Percentiles rank a stretch among this genome's conserved stretches.
phyloP scores from a whole-genome alignment of 2,113 vertebrate species.

The Scophthalmus maximus region DNA sequence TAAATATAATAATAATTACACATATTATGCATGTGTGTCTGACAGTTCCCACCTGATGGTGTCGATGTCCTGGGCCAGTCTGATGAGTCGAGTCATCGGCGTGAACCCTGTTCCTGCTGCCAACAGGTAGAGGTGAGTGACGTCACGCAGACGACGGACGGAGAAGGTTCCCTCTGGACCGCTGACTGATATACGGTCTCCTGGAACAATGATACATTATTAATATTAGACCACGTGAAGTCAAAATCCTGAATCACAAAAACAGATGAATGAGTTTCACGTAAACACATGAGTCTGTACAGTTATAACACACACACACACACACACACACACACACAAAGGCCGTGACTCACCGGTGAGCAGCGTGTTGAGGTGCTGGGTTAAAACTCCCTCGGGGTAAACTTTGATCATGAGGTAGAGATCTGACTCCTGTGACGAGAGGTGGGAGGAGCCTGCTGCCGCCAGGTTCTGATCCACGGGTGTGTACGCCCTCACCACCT shows the following conservation, averaged over 20 bases:
- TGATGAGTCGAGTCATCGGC: slow-evolving; percentile 92
- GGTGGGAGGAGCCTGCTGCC: slow-evolving; percentile 64
- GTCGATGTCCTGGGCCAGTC: slow-evolving; percentile 73
- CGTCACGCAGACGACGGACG: slow-evolving; percentile 79
- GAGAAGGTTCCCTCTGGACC: slow-evolving; percentile 90
- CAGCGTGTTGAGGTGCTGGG: slow-evolving; percentile 86
- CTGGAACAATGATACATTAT: no score
- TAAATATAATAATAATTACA: no score
- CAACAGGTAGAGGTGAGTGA: slow-evolving; percentile 90
- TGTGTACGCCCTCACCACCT: slow-evolving; percentile 94
- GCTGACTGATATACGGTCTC: slow-evolving; percentile 87
- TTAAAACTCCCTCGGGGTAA: slow-evolving; percentile 89
- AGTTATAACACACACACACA: background rate
- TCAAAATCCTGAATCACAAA: no score
- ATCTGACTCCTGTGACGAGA: slow-evolving; percentile 53
- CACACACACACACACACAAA: background rate
- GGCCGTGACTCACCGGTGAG: slow-evolving; percentile 82
- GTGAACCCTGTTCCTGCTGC: slow-evolving; percentile 97
- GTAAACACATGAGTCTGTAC: no score
- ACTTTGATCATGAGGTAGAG: slow-evolving; percentile 96
- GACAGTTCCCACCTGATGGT: slow-evolving; percentile 81
- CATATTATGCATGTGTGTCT: background rate
- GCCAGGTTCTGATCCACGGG: slow-evolving; percentile 85
- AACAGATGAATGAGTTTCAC: no score
- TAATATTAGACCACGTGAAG: no score